Evolutionary conservation across 2,113 vertebrate genomes (phyloP).

Genomic region (Neogobius melanostomus): DNA sequence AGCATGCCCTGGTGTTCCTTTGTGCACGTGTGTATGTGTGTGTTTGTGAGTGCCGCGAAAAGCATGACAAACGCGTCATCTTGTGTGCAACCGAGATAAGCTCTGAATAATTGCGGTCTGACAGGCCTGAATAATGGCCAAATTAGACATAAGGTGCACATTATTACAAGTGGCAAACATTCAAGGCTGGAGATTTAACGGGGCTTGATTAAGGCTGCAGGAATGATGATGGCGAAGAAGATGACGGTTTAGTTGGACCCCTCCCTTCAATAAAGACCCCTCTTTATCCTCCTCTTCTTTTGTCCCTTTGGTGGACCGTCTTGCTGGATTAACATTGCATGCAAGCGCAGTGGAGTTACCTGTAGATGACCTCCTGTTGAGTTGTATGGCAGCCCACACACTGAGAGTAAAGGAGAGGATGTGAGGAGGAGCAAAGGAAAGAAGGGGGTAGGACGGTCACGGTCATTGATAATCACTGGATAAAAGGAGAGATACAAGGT

Average conservation of each 20-base stretch:
- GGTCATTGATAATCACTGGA: constrained; percentile 49
- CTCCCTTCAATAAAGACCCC: neutral
- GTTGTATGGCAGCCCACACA: constrained; percentile 56
- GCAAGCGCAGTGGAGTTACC: constrained; percentile 43
- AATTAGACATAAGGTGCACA: constrained; percentile 80
- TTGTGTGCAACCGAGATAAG: constrained; percentile 80
- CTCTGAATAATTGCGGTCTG: constrained; percentile 81
- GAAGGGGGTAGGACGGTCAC: constrained; percentile 11
- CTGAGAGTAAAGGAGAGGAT: constrained; percentile 28
- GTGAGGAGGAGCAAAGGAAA: constrained; percentile 35
- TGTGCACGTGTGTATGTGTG: constrained; percentile 27
- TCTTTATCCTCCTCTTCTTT: constrained; percentile 43
- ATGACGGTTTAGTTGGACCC: constrained; percentile 28
- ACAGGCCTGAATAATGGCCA: constrained; percentile 83
- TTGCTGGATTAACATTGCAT: constrained; percentile 35
- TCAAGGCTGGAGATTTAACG: constrained; percentile 68
- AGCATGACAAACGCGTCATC: constrained; percentile 80
- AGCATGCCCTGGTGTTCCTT: constrained; percentile 18
- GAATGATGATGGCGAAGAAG: constrained; percentile 31
- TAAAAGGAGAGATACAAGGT: constrained; percentile 52
- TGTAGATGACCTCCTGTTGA: constrained; percentile 65
- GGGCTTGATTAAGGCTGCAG: constrained; percentile 62
- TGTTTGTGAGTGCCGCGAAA: constrained; percentile 32
- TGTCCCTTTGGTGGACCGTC: constrained; percentile 12
- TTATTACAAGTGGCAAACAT: constrained; percentile 70